Conservation (phyloP, 2,888 invertebrate genomes). For the Brachynemurus nebulosus region DNA sequence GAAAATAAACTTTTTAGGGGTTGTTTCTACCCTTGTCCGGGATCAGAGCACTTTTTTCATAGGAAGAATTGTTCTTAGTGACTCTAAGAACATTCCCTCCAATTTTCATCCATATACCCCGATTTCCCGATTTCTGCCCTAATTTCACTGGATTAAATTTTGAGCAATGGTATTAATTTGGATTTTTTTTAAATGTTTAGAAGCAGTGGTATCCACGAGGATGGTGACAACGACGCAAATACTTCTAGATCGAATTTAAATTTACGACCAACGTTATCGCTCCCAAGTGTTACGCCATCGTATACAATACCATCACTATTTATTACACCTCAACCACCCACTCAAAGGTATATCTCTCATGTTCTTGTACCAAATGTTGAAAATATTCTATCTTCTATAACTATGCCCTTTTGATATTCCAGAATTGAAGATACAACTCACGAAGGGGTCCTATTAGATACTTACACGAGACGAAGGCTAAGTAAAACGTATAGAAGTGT, state of each 20-base stretch:
- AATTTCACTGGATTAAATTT: too few relatives aligned
- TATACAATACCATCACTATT: constrained; percentile 13
- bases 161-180: too few relatives aligned
- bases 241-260: constrained; percentile 25
- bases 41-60: too few relatives aligned
- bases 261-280: constrained; percentile 32
- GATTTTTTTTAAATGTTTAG: constrained; percentile 24
- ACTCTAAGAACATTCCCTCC: too few relatives aligned
- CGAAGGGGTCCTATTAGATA: constrained; percentile 28
- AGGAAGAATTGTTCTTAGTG: too few relatives aligned
- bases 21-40: too few relatives aligned
- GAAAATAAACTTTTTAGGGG: too few relatives aligned
- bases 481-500: constrained; percentile 28
- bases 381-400: background rate
- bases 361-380: too few relatives aligned
- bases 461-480: constrained; percentile 27
- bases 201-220: constrained; percentile 42
- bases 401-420: constrained; percentile 8
- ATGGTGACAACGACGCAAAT: constrained; percentile 35
- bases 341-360: constrained; percentile 2
- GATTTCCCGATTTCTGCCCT: too few relatives aligned
- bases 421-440: constrained; percentile 24
- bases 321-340: constrained; percentile 1
- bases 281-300: constrained; percentile 29
- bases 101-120: too few relatives aligned